A percentile compares a stretch with the other conserved stretches of the same genome.
Conservation (phyloP, 2,113 vertebrate species). For the Pelecanoides urinatrix region DNA sequence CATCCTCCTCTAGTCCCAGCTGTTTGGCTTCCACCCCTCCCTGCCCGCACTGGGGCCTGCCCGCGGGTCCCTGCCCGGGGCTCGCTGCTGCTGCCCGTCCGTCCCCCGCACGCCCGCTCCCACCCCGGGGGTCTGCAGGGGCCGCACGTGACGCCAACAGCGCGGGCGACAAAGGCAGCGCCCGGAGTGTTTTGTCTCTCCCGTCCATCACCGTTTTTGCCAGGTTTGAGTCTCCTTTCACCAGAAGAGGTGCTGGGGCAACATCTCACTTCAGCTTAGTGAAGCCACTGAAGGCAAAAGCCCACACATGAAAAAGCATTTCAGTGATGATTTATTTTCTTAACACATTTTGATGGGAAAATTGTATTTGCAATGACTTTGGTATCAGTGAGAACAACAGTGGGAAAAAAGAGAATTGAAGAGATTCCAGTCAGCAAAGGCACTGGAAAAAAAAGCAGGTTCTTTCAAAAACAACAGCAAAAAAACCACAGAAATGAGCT, state of each 20-base stretch:
- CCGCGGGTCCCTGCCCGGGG: not conserved
- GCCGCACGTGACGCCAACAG: rapidly evolving
- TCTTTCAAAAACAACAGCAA: not conserved
- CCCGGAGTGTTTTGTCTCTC: rapidly evolving
- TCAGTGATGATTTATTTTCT: not conserved
- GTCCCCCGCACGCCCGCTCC: rapidly evolving
- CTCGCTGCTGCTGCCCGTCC: rapidly evolving
- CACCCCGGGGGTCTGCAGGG: rapidly evolving
- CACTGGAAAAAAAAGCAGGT: not conserved
- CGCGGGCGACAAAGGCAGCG: not conserved
- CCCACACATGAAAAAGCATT: not conserved
- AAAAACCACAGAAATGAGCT: not conserved
- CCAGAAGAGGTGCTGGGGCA: not conserved
- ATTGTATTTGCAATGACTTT: not conserved
- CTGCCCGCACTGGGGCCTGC: not conserved
- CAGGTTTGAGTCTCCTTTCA: not conserved
- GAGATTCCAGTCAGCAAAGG: not conserved
- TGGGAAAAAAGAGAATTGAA: not conserved
- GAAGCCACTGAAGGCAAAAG: not conserved
- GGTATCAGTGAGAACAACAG: not conserved
- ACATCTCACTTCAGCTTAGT: not conserved
- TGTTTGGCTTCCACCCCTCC: rapidly evolving
- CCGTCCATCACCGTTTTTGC: not conserved
- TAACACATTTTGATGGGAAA: not conserved
- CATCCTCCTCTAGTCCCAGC: not conserved